phyloP scores from a whole-genome alignment of 2,113 vertebrate species.

The Microcebus jonahi region DNA sequence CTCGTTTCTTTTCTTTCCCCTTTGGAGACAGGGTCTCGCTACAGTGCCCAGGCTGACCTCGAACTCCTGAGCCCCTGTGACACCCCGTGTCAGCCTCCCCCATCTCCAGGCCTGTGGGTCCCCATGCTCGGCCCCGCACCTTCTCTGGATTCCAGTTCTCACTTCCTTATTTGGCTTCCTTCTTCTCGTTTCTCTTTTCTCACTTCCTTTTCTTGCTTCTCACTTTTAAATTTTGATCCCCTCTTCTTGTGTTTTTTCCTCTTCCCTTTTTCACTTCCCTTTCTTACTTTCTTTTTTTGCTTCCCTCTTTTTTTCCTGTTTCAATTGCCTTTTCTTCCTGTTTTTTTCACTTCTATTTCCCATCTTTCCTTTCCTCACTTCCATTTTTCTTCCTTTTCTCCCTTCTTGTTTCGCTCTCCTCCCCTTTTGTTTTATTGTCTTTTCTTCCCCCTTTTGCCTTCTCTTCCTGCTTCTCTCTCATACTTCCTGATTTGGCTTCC shows the following conservation, averaged over 20 bases:
- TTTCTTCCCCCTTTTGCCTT: neutral
- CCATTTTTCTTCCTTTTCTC: too few species aligned
- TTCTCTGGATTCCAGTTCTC: neutral
- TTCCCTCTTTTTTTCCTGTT: too few species aligned
- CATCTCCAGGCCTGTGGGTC: too few species aligned
- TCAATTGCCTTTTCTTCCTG: too few species aligned
- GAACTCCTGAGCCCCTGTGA: too few species aligned
- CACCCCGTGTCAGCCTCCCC: rapidly evolving
- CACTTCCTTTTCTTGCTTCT: neutral
- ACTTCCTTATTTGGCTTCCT: neutral
- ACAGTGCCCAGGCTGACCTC: too few species aligned
- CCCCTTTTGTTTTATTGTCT: neutral
- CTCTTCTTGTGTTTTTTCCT: too few species aligned
- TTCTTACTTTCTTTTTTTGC: neutral
- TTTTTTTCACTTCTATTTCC: neutral
- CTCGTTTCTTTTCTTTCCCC: neutral
- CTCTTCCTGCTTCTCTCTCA: neutral
- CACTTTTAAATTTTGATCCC: neutral
- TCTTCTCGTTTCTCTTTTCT: neutral
- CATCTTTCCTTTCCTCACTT: neutral
- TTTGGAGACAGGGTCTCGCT: too few species aligned
- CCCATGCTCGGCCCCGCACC: too few species aligned
- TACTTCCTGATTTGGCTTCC: neutral
- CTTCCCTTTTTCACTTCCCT: neutral
- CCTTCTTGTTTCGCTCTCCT: neutral